phyloP scores from a whole-genome alignment of 2,888 invertebrate genomes.

The Standfussiana lucernea region DNA sequence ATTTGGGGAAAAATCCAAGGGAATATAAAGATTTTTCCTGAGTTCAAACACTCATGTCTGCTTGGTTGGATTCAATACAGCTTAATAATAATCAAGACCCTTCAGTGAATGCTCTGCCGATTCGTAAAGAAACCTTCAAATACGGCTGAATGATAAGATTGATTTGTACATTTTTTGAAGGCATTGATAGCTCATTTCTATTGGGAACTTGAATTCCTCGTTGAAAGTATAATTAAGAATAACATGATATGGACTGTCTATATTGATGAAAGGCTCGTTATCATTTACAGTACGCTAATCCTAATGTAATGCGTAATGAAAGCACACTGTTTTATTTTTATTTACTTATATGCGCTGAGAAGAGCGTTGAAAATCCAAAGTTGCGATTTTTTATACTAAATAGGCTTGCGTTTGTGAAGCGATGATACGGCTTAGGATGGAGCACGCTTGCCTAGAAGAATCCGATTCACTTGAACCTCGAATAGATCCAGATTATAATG shows the following conservation, averaged over 20 bases:
- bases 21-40: constrained; percentile 18
- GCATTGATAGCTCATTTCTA: constrained; percentile 10
- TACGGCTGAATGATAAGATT: constrained; percentile 41
- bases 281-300: not conserved
- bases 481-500: too few relatives aligned
- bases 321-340: not conserved
- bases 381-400: too few relatives aligned
- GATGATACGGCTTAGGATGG: too few relatives aligned
- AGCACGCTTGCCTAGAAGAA: too few relatives aligned
- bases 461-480: too few relatives aligned
- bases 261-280: not conserved
- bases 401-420: too few relatives aligned
- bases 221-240: constrained; percentile 11
- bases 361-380: too few relatives aligned
- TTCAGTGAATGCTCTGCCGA: constrained; percentile 33
- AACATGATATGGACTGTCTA: not conserved
- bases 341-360: too few relatives aligned
- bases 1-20: constrained; percentile 21
- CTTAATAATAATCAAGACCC: constrained; percentile 45
- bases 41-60: constrained; percentile 41
- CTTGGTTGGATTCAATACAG: constrained; percentile 29
- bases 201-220: constrained; percentile 10
- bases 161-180: constrained; percentile 44
- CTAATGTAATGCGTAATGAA: not conserved
- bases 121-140: constrained; percentile 11